These are phyloP conservation scores for Craseonycteris thonglongyai DNA, from an alignment of 2,113 vertebrate species.

Conservation along the genomic window DNA sequence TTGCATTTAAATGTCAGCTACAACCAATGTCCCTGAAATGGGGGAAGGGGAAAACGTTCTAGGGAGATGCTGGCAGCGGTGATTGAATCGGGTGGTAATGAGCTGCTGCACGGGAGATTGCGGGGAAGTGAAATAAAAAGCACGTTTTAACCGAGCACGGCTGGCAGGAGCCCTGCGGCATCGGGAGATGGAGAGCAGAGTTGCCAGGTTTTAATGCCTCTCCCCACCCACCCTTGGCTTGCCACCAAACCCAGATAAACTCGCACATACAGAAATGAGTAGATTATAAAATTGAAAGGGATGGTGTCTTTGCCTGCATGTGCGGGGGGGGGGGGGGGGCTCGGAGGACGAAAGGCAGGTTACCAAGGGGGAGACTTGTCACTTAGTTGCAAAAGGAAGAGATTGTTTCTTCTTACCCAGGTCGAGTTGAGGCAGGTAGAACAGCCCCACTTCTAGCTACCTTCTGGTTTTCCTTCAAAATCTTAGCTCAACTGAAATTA, in stretches of 20 bases:
- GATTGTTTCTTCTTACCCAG: neutral
- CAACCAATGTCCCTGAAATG: neutral
- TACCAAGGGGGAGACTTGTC: conserved; percentile 44
- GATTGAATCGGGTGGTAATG: neutral
- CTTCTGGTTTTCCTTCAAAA: neutral
- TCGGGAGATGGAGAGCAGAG: conserved; percentile 11
- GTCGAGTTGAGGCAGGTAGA: neutral
- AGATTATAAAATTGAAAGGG: conserved; percentile 53
- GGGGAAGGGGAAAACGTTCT: neutral
- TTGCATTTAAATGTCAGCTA: conserved; percentile 44
- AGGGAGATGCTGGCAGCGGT: neutral
- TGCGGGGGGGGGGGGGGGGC: neutral
- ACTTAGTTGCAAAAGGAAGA: conserved; percentile 61
- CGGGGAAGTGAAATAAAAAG: conserved; percentile 37
- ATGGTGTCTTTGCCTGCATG: conserved; percentile 63
- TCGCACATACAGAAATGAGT: neutral
- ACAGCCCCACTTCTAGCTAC: neutral
- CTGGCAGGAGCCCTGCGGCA: conserved; percentile 38
- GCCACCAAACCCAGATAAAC: conserved; percentile 22
- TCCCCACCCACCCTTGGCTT: conserved; percentile 24
- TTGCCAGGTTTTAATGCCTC: conserved; percentile 56
- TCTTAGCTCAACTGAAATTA: conserved; percentile 41
- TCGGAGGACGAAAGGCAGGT: conserved; percentile 20
- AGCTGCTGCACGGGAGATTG: conserved; percentile 23
- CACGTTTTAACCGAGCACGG: conserved; percentile 48